Conservation (phyloP, 2,113 vertebrate genomes). For the zebrafish (Danio rerio) region GRCz12tu NC_133186.1:3145501-3146000, state of each 20-base stretch:
- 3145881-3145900: no score
- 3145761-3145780: neutral
- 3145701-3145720: neutral
- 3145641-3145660: neutral
- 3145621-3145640: slow-evolving; percentile 1
- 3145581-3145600: neutral
- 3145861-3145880: neutral
- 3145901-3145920: no score
- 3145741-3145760: neutral
- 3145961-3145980: no score
- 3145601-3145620: neutral
- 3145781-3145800: neutral
- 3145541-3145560: no score
- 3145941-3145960: no score
- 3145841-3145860: neutral
- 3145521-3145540: no score
- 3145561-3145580: no score
- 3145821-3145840: neutral
- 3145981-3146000: no score
- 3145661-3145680: neutral
- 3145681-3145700: neutral
- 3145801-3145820: neutral
- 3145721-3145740: neutral
- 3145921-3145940: no score
- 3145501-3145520: no score